Percentiles rank a stretch among this genome's conserved stretches.
phyloP scores from a whole-genome alignment of 2,113 vertebrate genomes.

The Pandion haliaetus region DNA sequence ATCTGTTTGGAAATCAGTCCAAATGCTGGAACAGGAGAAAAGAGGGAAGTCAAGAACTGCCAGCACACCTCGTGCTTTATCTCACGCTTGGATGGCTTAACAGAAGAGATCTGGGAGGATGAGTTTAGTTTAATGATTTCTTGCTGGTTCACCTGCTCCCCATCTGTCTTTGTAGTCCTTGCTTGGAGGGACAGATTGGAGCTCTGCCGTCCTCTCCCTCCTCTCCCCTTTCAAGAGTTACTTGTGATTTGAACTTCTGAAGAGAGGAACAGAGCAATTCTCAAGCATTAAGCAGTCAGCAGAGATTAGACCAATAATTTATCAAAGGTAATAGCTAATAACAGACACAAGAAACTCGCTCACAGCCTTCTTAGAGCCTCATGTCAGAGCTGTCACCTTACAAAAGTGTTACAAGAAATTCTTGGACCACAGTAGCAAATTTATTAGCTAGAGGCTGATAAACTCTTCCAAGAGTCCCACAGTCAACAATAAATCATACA shows the following conservation, averaged over 20 bases:
- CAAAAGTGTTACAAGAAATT: neutral
- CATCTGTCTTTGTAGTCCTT: slow-evolving; percentile 58
- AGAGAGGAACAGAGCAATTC: neutral
- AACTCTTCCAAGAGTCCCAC: neutral
- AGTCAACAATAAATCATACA: slow-evolving; percentile 18
- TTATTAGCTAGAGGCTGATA: slow-evolving; percentile 15
- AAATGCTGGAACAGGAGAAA: neutral
- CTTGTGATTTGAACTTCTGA: slow-evolving; percentile 16
- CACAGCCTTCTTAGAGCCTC: neutral
- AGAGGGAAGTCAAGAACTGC: neutral
- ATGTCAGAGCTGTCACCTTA: neutral
- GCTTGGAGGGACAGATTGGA: slow-evolving; percentile 43
- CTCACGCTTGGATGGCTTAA: slow-evolving; percentile 29
- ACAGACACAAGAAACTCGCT: neutral
- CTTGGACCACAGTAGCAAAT: neutral
- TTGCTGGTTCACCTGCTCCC: slow-evolving; percentile 61
- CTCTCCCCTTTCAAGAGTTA: neutral
- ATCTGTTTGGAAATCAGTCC: slow-evolving; percentile 3
- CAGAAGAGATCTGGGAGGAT: slow-evolving; percentile 23
- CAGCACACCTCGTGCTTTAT: slow-evolving; percentile 19
- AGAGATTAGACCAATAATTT: slow-evolving; percentile 40
- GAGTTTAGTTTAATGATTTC: slow-evolving; percentile 59
- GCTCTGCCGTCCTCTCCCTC: neutral
- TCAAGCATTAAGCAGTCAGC: slow-evolving; percentile 18
- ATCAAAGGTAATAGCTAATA: slow-evolving; percentile 47